A percentile compares a stretch with the other conserved stretches of the same genome.
Evolutionary conservation across 2,888 invertebrate genomes (phyloP).

Genomic region (Ichneumoninae sp.): DNA sequence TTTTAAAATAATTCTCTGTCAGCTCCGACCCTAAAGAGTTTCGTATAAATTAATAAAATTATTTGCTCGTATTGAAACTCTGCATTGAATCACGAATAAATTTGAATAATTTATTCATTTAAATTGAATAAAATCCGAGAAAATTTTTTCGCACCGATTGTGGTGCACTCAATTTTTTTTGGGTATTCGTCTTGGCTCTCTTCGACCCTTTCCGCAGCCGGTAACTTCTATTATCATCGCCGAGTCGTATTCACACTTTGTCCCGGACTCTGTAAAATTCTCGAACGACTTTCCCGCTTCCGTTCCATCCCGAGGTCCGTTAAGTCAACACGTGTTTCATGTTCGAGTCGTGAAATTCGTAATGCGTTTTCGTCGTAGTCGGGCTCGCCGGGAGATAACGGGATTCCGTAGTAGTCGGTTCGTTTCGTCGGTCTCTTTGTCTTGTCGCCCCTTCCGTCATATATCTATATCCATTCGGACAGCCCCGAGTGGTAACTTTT

Average conservation of each 20-base stretch:
- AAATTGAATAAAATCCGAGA: neutral
- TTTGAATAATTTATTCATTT: neutral
- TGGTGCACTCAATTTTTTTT: neutral
- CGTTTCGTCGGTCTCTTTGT: conserved; percentile 37
- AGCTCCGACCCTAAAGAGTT: too few species aligned
- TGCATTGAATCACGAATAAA: neutral
- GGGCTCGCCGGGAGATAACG: conserved; percentile 34
- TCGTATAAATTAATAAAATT: too few species aligned
- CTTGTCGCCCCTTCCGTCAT: conserved; percentile 15
- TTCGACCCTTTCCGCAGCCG: neutral
- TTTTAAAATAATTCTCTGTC: too few species aligned
- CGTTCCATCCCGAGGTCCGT: neutral
- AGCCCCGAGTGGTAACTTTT: conserved; percentile 45
- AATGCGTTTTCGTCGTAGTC: conserved; percentile 40
- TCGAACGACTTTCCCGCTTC: neutral
- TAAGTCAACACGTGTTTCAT: conserved; percentile 5
- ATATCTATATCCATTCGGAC: conserved; percentile 30
- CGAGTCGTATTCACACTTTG: neutral
- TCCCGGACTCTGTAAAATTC: neutral
- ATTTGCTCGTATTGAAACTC: too few species aligned
- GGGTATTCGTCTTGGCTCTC: neutral
- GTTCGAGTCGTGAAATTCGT: conserved; percentile 17
- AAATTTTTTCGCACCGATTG: too few species aligned
- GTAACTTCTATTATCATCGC: neutral
- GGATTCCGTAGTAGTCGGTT: conserved; percentile 28